Conservation (phyloP, 64 coral and sea anemone species). For the Cladopsammia gracilis region DNA sequence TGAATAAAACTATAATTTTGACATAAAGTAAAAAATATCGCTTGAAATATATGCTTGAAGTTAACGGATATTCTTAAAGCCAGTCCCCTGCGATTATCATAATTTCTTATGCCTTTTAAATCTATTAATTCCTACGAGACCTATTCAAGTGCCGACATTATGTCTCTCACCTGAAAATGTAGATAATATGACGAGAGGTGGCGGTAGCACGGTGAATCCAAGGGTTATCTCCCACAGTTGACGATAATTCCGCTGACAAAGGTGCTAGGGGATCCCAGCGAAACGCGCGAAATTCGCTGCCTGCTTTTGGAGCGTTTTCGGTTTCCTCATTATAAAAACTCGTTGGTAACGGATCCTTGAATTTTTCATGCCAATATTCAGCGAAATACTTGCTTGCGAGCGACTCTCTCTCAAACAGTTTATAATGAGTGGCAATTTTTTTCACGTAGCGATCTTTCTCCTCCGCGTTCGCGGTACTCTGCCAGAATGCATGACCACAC, state of each 20-base stretch:
- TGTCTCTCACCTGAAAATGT: constrained; percentile 92
- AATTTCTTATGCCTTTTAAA: background rate
- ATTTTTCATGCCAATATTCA: constrained; percentile 93
- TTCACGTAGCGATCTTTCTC: constrained; percentile 97
- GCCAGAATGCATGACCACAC: constrained; percentile 97
- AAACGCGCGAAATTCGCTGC: constrained; percentile 87
- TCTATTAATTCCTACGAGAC: constrained; percentile 7
- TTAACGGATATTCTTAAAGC: background rate
- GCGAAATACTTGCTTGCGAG: constrained; percentile 83
- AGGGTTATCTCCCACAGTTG: constrained; percentile 39
- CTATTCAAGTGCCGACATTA: background rate
- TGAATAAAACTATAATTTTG: no score
- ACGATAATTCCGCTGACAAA: constrained; percentile 46
- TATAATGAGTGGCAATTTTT: constrained; percentile 93
- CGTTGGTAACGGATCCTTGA: constrained; percentile 91
- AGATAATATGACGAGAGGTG: constrained; percentile 86
- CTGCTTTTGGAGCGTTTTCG: constrained; percentile 86
- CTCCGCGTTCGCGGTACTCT: constrained; percentile 88
- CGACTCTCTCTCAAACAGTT: constrained; percentile 89
- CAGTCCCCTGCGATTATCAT: background rate
- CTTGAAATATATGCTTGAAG: background rate
- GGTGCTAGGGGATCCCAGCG: constrained; percentile 88
- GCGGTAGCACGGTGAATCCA: constrained; percentile 77
- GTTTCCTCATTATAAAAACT: constrained; percentile 98
- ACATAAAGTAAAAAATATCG: background rate